Evolutionary conservation across 1,140 invertebrate species (phyloP).

Genomic region (Drosophila rhopaloa): DNA sequence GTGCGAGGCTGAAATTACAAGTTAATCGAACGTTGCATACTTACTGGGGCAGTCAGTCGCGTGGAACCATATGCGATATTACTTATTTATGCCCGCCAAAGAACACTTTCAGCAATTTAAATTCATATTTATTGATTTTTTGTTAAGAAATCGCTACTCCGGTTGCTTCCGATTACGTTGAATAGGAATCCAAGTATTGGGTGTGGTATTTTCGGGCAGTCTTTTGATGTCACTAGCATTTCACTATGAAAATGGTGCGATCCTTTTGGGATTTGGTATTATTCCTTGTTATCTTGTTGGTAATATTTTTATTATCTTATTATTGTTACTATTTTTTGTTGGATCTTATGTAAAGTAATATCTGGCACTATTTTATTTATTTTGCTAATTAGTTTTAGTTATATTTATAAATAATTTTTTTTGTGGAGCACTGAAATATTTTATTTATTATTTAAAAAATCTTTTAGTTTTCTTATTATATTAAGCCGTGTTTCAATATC

Average conservation of each 20-base stretch:
- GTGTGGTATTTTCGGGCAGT: slow-evolving; percentile 28
- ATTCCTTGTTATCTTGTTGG: not conserved
- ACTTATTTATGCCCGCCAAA: slow-evolving; percentile 36
- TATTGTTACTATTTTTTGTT: not conserved
- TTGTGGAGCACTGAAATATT: not conserved
- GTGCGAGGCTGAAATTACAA: slow-evolving; percentile 26
- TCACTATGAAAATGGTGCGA: slow-evolving; percentile 19
- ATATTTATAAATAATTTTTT: not conserved
- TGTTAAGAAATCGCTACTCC: slow-evolving; percentile 22
- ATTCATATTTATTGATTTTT: slow-evolving; percentile 54
- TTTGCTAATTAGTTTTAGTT: not conserved
- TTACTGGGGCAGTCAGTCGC: slow-evolving; percentile 53
- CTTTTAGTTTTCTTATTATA: not conserved
- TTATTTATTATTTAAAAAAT: not conserved
- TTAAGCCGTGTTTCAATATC: not conserved
- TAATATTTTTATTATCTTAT: slow-evolving; percentile 1
- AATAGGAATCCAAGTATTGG: slow-evolving; percentile 7
- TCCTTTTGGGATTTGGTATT: slow-evolving; percentile 1
- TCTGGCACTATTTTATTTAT: not conserved
- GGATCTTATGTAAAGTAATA: not conserved
- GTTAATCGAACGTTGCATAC: slow-evolving; percentile 64
- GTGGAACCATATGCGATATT: slow-evolving; percentile 45
- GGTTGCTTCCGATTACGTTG: slow-evolving; percentile 5
- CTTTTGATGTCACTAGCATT: not conserved
- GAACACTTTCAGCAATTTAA: slow-evolving; percentile 43